Conservation (phyloP, 2,113 vertebrate species). For the Burhinus oedicnemus region DNA sequence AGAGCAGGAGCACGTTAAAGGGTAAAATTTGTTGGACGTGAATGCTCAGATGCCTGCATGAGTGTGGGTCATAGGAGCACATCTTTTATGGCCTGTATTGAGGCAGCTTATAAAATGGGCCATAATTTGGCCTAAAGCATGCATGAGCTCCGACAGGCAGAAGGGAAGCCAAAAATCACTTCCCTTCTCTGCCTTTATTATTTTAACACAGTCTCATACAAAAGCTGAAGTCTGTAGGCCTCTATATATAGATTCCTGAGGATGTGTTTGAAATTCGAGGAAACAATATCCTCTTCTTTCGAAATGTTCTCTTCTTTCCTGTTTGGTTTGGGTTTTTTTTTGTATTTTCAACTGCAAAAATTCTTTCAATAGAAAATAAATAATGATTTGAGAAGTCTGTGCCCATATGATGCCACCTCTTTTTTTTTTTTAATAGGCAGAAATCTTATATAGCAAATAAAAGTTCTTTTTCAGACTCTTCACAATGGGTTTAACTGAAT, state of each 20-base stretch:
- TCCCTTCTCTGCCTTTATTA: constrained; percentile 20
- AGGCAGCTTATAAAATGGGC: not conserved
- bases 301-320: not conserved
- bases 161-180: constrained; percentile 36
- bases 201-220: constrained; percentile 1
- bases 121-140: not conserved
- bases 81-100: not conserved
- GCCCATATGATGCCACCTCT: not conserved
- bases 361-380: not conserved
- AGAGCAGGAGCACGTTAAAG: not conserved
- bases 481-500: not conserved
- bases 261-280: constrained; percentile 41
- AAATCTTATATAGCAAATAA: not conserved
- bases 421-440: not conserved
- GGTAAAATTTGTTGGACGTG: accelerated
- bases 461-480: not conserved
- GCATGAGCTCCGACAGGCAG: constrained; percentile 23
- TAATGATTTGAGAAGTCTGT: not conserved
- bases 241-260: not conserved
- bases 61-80: not conserved
- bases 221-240: constrained; percentile 10
- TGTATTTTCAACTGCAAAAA: not conserved
- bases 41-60: not conserved
- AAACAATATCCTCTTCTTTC: constrained; percentile 1
- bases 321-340: not conserved